These are phyloP conservation scores for Antedon mediterranea DNA, from an alignment of 53 echinoderm and acorn worm species.

Conservation along the genomic window DNA sequence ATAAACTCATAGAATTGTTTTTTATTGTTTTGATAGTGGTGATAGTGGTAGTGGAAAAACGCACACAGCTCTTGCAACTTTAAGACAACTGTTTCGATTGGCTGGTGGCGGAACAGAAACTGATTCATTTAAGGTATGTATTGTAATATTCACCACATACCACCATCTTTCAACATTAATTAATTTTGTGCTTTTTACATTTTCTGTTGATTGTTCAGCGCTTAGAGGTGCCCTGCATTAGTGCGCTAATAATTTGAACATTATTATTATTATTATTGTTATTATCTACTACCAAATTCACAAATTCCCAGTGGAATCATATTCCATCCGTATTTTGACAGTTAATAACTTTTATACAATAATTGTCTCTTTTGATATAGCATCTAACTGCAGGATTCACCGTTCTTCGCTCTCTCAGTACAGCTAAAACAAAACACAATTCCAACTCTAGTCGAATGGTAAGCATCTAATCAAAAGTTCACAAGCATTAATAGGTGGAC, in stretches of 20 bases:
- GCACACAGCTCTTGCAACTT: conserved; percentile 67
- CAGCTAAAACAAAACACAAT: conserved; percentile 61
- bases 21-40: conserved; percentile 33
- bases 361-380: conserved; percentile 25
- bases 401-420: conserved; percentile 66
- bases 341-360: background rate
- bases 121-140: conserved; percentile 64
- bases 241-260: too few relatives aligned
- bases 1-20: background rate
- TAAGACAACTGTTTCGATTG: conserved; percentile 71
- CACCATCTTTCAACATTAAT: too few relatives aligned
- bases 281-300: too few relatives aligned
- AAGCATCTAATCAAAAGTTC: background rate
- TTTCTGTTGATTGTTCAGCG: too few relatives aligned
- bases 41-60: conserved; percentile 94
- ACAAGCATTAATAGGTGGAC: too few relatives aligned
- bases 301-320: too few relatives aligned
- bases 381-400: conserved; percentile 65
- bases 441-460: conserved; percentile 78
- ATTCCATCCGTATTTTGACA: too few relatives aligned
- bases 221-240: too few relatives aligned
- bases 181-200: too few relatives aligned
- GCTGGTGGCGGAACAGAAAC: conserved; percentile 51
- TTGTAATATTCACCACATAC: too few relatives aligned
- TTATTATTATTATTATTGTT: too few relatives aligned